These are phyloP conservation scores for Vulpes ferrilata DNA, from an alignment of 2,113 vertebrate genomes.

Conservation along the genomic window DNA sequence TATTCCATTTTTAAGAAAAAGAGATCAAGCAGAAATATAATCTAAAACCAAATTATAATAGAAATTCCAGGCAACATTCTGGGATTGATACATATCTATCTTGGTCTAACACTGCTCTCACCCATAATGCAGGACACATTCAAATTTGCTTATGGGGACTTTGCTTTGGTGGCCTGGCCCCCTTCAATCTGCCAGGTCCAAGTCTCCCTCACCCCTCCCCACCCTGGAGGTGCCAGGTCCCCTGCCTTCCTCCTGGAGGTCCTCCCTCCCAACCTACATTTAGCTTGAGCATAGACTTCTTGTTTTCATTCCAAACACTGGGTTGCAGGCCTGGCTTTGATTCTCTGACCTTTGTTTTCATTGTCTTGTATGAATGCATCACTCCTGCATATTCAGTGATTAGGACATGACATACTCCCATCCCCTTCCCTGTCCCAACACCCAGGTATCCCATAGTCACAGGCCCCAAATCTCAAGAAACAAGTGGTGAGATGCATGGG, in stretches of 20 bases:
- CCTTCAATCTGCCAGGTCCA: background rate
- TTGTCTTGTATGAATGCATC: background rate
- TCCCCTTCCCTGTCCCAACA: too few relatives aligned
- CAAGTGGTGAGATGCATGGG: background rate
- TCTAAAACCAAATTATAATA: background rate
- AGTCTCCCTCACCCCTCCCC: background rate
- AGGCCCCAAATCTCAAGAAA: background rate
- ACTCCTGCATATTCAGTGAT: background rate
- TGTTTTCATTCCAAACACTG: background rate
- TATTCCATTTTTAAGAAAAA: background rate
- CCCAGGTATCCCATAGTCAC: background rate
- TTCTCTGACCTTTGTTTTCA: background rate
- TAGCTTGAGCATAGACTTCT: background rate
- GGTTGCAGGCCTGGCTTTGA: background rate
- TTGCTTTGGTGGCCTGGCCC: background rate
- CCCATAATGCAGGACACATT: background rate
- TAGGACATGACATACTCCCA: background rate
- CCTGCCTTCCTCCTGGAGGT: background rate
- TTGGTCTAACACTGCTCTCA: background rate
- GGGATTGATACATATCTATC: background rate
- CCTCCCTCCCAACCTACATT: background rate
- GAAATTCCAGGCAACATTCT: background rate
- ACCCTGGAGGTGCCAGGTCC: too few relatives aligned
- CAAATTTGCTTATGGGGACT: background rate
- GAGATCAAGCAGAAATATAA: background rate